phyloP scores from a whole-genome alignment of 30 jellyfish, hydroid and myxozoan species.

The Cassiopea xamachana region DNA sequence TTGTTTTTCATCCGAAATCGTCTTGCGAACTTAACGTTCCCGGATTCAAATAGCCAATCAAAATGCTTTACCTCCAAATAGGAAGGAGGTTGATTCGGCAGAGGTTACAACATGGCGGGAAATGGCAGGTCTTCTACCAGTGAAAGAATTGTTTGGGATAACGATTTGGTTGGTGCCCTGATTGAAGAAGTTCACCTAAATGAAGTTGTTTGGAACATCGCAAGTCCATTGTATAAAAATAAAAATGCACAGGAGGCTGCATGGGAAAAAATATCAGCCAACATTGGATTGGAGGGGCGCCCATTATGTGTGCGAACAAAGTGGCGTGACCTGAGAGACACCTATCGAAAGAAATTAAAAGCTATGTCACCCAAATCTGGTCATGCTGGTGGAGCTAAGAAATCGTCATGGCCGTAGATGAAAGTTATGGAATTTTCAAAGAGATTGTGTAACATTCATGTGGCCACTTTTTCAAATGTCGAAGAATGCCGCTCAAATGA shows the following conservation, averaged over 20 bases:
- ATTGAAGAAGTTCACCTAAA: neutral
- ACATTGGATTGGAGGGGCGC: constrained; percentile 39
- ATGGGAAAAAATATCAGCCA: neutral
- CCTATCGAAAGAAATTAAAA: constrained; percentile 10
- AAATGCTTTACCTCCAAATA: neutral
- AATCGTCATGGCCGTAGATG: constrained; percentile 38
- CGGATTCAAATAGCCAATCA: constrained; percentile 13
- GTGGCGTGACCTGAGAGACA: constrained; percentile 55
- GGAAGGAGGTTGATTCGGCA: neutral
- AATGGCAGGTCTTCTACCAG: neutral
- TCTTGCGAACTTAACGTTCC: constrained; percentile 5
- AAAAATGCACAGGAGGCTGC: constrained; percentile 9
- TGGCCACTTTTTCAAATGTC: constrained; percentile 25
- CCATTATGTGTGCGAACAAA: constrained; percentile 20
- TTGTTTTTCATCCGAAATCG: constrained; percentile 28
- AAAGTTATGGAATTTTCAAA: constrained; percentile 30
- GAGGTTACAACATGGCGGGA: neutral
- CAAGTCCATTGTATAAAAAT: neutral
- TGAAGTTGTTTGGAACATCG: neutral
- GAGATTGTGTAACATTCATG: constrained; percentile 1
- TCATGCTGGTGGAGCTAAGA: constrained; percentile 51
- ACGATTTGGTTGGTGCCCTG: neutral
- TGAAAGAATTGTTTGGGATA: neutral
- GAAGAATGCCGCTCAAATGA: neutral
- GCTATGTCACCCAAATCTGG: constrained; percentile 30